Base-by-base conservation (phyloP, 2,888 invertebrate species). In the Cryptocheilus praepositus region DNA sequence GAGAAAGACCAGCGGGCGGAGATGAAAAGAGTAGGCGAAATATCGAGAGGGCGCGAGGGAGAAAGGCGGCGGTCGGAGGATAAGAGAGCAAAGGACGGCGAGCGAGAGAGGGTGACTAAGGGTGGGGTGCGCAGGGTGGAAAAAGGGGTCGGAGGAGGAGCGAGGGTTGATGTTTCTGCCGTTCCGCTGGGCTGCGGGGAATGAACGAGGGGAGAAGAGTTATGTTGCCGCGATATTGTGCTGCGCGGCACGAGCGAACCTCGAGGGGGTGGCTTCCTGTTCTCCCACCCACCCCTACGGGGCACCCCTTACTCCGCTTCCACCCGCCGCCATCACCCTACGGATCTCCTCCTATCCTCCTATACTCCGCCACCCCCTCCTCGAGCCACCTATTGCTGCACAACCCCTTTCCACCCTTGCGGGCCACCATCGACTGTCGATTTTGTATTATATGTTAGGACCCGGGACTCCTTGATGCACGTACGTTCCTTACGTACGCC, bases 161-260 rank as follows among this genome's bases (percentile, higher is more conserved):
- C 76, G 83, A 82, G 85, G 85, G 83, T 85, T 85, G 86, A 86
- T 87, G 87, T 86, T 87, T 86, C 86, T 85, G 83, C 81, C 84
- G 80, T 82, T 84, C 77, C 76, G 71, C 76, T 63, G 78, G 76
- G 74, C 74, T 76, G 75, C 81, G 81, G 82, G 76, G 80, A 82
- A 83, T 81, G 86, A 85, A 86, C 83, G 85, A 86, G 87, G 87
- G 86, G 88, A 86, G 86, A 88, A 88, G 88, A 88, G 88, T 88
- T 88, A 88, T 88, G 88, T 87, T 86, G 86, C 87, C 86, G 87
- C 88, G 88, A 88, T 88, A 88, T 88, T 88, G 88, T 88, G 84
- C 86, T 84, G 85, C 85, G 85, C 86, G 86, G 83, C 84, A 85
- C 86, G 84, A 85, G 83, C 83, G 82, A 81, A 78, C 81, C 80